A percentile compares a stretch with the other conserved stretches of the same genome.
These are phyloP conservation scores for Myrmecobius fasciatus DNA, from an alignment of 2,113 vertebrate genomes.

Conservation along the genomic window DNA sequence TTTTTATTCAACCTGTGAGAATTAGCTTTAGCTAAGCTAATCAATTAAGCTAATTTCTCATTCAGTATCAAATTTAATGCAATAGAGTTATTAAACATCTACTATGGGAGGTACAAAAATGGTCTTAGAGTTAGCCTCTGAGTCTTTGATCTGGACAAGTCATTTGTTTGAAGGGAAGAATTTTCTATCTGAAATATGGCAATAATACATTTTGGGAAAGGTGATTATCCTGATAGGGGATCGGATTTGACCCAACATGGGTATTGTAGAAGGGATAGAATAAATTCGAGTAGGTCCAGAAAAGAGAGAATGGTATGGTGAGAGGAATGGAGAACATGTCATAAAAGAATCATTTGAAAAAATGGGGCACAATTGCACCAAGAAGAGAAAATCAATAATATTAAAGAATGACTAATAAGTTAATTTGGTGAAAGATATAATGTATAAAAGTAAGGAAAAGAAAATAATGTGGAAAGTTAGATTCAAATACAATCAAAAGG, in stretches of 20 bases:
- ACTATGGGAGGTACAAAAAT: not conserved
- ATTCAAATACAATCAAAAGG: not conserved
- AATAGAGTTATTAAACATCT: not conserved
- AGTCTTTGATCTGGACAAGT: not conserved
- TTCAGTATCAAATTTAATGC: not conserved
- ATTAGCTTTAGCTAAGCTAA: not conserved
- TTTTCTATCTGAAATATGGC: not conserved
- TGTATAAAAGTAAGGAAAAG: not conserved
- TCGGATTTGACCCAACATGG: not conserved
- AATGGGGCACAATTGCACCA: not conserved
- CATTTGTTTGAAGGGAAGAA: not conserved
- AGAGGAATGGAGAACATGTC: not conserved
- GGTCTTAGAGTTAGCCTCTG: conserved; percentile 26
- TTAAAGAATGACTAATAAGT: not conserved
- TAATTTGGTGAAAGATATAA: not conserved
- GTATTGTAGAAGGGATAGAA: not conserved
- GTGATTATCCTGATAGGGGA: not conserved
- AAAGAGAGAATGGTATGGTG: not conserved
- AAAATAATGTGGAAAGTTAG: not conserved
- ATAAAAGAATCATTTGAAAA: not conserved
- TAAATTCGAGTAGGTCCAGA: not conserved
- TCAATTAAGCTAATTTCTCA: not conserved
- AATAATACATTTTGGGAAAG: not conserved
- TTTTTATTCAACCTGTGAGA: not conserved
- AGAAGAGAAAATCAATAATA: not conserved